Evolutionary conservation across 2,113 vertebrate species (phyloP).

Genomic region (Phodopus roborovskii): DNA sequence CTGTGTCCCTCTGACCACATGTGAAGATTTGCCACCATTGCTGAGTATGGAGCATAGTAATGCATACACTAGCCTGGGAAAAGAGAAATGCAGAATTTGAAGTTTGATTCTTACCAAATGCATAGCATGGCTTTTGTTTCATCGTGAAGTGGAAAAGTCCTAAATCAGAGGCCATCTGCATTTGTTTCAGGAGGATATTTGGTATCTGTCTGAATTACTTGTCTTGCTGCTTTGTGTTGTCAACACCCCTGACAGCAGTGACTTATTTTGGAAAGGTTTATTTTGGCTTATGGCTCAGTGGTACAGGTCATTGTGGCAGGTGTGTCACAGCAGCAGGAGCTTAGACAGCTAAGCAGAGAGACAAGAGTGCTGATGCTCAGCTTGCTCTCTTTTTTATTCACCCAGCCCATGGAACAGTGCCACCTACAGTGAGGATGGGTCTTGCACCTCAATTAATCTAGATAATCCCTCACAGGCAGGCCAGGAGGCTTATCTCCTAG

Average conservation of each 20-base stretch:
- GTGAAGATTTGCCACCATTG: no score
- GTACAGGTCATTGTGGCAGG: neutral
- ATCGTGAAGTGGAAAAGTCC: neutral
- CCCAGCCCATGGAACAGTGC: no score
- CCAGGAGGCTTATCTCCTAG: neutral
- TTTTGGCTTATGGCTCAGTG: neutral
- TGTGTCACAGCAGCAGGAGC: no score
- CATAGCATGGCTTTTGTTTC: neutral
- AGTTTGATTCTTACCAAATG: neutral
- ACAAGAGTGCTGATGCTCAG: neutral
- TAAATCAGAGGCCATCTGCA: neutral
- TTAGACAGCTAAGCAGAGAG: neutral
- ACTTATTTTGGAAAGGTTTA: neutral
- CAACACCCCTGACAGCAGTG: neutral
- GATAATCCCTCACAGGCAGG: neutral
- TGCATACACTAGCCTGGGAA: no score
- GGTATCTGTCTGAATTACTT: neutral
- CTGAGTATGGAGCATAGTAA: neutral
- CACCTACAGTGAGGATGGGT: neutral
- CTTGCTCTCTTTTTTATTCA: neutral
- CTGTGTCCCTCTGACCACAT: neutral
- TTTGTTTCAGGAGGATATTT: slow-evolving; percentile 49
- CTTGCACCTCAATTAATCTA: neutral
- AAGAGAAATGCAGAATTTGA: neutral
- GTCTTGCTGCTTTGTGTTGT: neutral